These are phyloP conservation scores for Falcunculus frontatus DNA, from an alignment of 2,113 vertebrate species.

Conservation along the genomic window DNA sequence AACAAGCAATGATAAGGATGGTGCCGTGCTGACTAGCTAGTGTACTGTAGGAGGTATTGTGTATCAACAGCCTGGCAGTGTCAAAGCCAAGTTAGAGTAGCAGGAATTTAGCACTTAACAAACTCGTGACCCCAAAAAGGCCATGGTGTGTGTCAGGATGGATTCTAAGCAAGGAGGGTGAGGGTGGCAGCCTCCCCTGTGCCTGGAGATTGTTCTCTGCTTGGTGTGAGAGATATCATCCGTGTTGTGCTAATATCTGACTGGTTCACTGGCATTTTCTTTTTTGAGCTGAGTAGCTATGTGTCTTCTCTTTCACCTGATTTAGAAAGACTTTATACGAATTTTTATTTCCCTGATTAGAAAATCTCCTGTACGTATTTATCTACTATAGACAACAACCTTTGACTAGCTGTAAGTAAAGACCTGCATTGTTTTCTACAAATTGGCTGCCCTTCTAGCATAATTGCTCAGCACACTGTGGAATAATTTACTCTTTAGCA, in stretches of 20 bases:
- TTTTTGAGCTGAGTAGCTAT: neutral
- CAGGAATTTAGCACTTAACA: slow-evolving; percentile 32
- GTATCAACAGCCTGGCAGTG: slow-evolving; percentile 19
- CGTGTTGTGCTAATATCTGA: neutral
- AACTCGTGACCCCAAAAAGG: neutral
- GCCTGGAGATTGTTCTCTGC: neutral
- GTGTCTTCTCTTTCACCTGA: neutral
- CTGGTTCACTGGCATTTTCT: neutral
- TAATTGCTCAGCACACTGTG: neutral
- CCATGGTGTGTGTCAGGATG: neutral
- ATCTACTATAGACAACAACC: neutral
- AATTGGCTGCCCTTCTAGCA: neutral
- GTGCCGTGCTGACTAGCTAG: slow-evolving; percentile 36
- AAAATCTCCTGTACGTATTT: neutral
- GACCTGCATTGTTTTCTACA: neutral
- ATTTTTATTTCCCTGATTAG: neutral
- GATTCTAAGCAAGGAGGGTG: neutral
- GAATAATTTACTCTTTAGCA: neutral
- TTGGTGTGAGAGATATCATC: neutral
- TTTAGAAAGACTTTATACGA: neutral
- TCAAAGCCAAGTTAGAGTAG: slow-evolving; percentile 20
- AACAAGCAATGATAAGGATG: neutral
- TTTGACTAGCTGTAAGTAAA: neutral
- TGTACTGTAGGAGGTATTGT: neutral
- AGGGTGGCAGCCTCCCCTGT: neutral